Base-by-base conservation (phyloP, 2,797 vertebrate genomes). In the Chelon auratus region DNA sequence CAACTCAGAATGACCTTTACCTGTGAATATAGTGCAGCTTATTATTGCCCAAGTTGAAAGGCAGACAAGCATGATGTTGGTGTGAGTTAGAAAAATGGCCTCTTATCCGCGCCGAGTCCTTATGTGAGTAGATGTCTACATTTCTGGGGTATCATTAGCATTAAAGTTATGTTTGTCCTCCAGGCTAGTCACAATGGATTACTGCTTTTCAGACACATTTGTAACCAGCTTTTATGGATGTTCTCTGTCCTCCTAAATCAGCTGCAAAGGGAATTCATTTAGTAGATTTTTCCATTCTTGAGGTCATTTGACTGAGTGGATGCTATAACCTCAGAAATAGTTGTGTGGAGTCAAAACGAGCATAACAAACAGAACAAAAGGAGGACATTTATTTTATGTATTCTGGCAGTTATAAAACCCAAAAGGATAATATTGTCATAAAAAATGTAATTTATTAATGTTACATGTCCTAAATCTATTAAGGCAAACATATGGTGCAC, bases 221-320 rank as follows among this genome's bases (percentile, higher is more conserved):
- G 5, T 56, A 51, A 65, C 72, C 37, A 37, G 9, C 12, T 65
- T 81, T 63, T 57, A 12, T 39, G 5, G 11, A 22, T 51, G 24
- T 48, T 57, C 30, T 37, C n/a, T 24, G 4, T 62, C 18, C 51
- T 65, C 60, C 43, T 5, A 55, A 63, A 64, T 70, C 39, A 22
- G 0, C 61, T 52, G 9, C 9, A 9, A 42, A 42, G 10, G 0
- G 0, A 33, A 72, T 33, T 65, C 15, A 63, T 43, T 18, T 18
- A 60, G 39, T 22, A 67, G 47, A 71, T 54, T 20, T 56, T 40
- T 39, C 50, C 57, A 62, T 72, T 79, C 30, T 69, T 59, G 56
- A 75, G 13, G 20, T 36, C 13, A 47, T 63, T 57, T 62, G 37
- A 45, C 15, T 57, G 47, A 61, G 36, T 67, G 17, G 15, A 5